Percentiles rank a stretch among this genome's conserved stretches.
Conservation (phyloP, 2,888 invertebrate genomes). For the Brachyptera risi region DNA sequence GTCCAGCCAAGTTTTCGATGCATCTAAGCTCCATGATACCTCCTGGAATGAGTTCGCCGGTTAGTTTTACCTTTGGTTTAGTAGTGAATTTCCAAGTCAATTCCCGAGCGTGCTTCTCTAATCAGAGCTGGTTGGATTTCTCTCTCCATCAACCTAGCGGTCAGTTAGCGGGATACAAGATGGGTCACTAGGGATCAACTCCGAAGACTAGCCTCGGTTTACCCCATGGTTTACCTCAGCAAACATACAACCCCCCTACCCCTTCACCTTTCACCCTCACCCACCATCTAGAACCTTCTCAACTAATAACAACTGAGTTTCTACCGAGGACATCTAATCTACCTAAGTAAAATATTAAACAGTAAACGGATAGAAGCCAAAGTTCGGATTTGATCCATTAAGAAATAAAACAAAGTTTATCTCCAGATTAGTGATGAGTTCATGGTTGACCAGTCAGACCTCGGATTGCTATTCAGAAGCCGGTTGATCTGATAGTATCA, state of each 20-base stretch:
- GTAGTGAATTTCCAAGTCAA: constrained; percentile 10
- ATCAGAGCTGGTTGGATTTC: constrained; percentile 8
- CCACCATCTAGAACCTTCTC: constrained; percentile 14
- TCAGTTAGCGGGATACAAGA: constrained; percentile 15
- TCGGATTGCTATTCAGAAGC: constrained; percentile 10
- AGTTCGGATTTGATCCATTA: constrained; percentile 11
- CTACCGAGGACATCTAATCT: constrained; percentile 18
- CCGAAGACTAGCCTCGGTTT: constrained; percentile 11
- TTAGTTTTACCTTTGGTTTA: neutral
- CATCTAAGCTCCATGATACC: no score
- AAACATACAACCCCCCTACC: no score
- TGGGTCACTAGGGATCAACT: constrained; percentile 15
- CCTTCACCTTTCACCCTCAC: no score
- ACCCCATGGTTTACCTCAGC: constrained; percentile 15
- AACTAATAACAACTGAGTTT: constrained; percentile 21
- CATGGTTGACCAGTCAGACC: constrained; percentile 3
- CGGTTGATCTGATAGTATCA: neutral
- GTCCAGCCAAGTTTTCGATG: no score
- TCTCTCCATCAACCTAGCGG: neutral
- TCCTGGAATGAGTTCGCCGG: neutral
- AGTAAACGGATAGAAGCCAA: neutral
- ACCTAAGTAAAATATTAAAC: constrained; percentile 21
- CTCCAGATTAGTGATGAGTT: neutral
- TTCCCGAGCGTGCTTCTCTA: constrained; percentile 8
- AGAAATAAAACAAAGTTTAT: constrained; percentile 8